Percentiles rank a stretch among this genome's conserved stretches.
Evolutionary conservation across 2,888 invertebrate species (phyloP).

Genomic region (Carpatolechia fugitivella): DNA sequence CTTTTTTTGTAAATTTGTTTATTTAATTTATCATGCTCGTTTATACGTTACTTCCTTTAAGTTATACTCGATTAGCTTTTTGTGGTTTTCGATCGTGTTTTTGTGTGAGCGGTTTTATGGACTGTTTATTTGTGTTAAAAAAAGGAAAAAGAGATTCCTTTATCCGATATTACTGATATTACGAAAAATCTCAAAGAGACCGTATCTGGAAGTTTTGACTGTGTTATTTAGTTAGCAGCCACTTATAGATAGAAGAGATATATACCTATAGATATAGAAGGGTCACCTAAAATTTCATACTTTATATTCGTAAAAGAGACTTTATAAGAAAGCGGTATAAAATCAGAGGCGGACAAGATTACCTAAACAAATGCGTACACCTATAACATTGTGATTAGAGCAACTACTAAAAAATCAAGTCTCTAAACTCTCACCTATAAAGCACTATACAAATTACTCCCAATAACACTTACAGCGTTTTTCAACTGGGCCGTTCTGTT

Average conservation of each 20-base stretch:
- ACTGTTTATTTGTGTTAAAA: conserved; percentile 50
- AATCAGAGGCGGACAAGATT: neutral
- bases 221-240: too few species aligned
- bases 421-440: conserved; percentile 29
- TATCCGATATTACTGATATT: too few species aligned
- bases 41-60: conserved; percentile 72
- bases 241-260: too few species aligned
- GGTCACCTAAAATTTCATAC: conserved; percentile 30
- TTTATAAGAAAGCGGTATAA: neutral
- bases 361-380: conserved; percentile 1
- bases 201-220: too few species aligned
- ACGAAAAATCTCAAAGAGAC: too few species aligned
- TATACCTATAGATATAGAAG: too few species aligned
- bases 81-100: conserved; percentile 42
- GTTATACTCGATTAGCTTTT: conserved; percentile 72
- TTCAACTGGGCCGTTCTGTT: conserved; percentile 50
- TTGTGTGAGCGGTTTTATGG: conserved; percentile 30
- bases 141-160: too few species aligned
- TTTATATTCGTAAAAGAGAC: too few species aligned
- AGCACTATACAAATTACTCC: conserved; percentile 55
- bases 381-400: conserved; percentile 5
- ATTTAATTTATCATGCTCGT: conserved; percentile 76
- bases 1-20: conserved; percentile 75
- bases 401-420: conserved; percentile 3
- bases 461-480: conserved; percentile 57